Conservation (phyloP, 2,797 vertebrate species). For the Diceros bicornis region DNA sequence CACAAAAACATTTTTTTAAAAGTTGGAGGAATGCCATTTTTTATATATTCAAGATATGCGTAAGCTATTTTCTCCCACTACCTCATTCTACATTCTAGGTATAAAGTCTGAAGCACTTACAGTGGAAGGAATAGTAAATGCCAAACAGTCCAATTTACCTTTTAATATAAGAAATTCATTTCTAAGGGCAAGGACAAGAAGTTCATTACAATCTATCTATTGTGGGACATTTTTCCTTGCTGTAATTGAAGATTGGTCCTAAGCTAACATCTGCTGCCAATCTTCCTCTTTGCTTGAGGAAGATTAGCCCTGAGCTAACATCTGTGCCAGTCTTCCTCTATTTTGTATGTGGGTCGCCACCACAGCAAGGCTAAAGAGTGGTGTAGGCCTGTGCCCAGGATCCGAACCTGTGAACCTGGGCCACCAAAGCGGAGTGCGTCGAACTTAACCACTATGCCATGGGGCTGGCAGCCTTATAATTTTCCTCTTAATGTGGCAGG, state of each 20-base stretch:
- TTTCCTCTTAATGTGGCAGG: neutral
- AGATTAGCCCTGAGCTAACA: too few species aligned
- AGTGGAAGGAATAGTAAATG: slow-evolving; percentile 18
- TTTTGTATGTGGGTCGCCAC: too few species aligned
- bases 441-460: too few species aligned
- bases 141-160: slow-evolving; percentile 4
- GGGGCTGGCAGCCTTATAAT: neutral
- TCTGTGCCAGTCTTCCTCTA: too few species aligned
- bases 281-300: too few species aligned
- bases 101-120: slow-evolving; percentile 9
- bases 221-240: neutral
- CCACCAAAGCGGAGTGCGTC: too few species aligned
- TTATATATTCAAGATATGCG: slow-evolving; percentile 40
- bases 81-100: slow-evolving; percentile 16
- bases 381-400: too few species aligned
- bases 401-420: too few species aligned
- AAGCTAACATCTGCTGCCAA: too few species aligned
- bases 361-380: too few species aligned
- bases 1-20: slow-evolving; percentile 28
- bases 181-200: slow-evolving; percentile 40
- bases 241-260: neutral
- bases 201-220: neutral
- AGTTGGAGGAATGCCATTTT: neutral
- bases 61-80: slow-evolving; percentile 38
- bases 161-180: slow-evolving; percentile 24